Base-by-base conservation (phyloP, 2,113 vertebrate species). In the Vulpes lagopus region DNA sequence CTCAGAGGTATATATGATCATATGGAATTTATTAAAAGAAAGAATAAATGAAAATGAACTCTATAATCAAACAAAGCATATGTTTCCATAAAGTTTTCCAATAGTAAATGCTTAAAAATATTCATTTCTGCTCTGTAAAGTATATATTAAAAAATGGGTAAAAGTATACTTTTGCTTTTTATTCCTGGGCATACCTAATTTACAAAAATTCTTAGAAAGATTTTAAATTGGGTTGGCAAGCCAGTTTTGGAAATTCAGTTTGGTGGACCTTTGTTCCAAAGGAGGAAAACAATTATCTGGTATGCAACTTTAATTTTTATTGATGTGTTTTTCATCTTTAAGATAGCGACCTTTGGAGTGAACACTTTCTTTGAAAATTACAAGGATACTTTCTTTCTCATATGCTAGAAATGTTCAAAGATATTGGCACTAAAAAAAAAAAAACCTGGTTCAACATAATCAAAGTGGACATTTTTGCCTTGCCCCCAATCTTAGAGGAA, bases 21-120 rank as follows among this genome's bases (percentile, higher is more conserved):
- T 64, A 60, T 57, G 51, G 16, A 88, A 95, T 4, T 35, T 15
- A 80, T 59, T 65, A 32, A 80, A 69, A 74, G 2, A 83, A 80
- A 67, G 32, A 97, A 80, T 80, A 91, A 91, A 67, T 73, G 32
- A 95, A 97, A 91, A 49, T n/a, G 67, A 91, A 79, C 25, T 87
- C 25, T 51, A 62, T 78, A 71, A 95, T 38, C 32, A 93, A 87
- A 59, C 25, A 62, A 91, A 95, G 38, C n/a, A n/a, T 74, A 60
- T 62, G 23, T 81, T 19, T 96, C 69, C 64, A 91, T 81, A 23
- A 83, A 91, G 1, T 19, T 49, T 89, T 69, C 30, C 12, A 74
- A 55, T 3, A 96, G 9, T 23, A 74, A 86, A 67, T 60, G 8
- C 82, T 91, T 96, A 87, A 67, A 32, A 93, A 79, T 55, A 96